These are phyloP conservation scores for Eubasilissa splendida DNA, from an alignment of 2,888 invertebrate genomes.

Conservation along the genomic window DNA sequence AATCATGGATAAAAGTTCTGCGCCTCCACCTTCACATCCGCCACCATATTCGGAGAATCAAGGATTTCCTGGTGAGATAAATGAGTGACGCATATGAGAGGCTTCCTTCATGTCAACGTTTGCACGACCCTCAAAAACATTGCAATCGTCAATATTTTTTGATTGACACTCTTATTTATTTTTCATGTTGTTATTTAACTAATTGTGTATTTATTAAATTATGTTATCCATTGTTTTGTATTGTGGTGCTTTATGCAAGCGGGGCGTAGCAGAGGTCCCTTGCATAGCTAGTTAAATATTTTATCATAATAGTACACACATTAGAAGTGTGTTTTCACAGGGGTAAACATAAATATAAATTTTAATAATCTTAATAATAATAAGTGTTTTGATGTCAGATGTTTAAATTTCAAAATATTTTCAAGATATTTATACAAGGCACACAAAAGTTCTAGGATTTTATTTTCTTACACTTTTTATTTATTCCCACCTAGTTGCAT, in stretches of 20 bases:
- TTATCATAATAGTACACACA: too few species aligned
- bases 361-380: too few species aligned
- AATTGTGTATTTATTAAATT: background rate
- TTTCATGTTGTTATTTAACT: background rate
- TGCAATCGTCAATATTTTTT: background rate
- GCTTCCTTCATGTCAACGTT: constrained; percentile 5
- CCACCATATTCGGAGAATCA: constrained; percentile 71
- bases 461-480: too few species aligned
- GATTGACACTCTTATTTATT: background rate
- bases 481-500: too few species aligned
- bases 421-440: too few species aligned
- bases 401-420: too few species aligned
- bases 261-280: background rate
- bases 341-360: too few species aligned
- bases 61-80: constrained; percentile 47
- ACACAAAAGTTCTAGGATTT: too few species aligned
- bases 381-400: too few species aligned
- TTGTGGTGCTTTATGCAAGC: background rate
- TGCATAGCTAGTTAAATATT: background rate
- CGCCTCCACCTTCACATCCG: constrained; percentile 62
- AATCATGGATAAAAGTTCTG: constrained; percentile 35
- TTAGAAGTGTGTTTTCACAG: too few species aligned
- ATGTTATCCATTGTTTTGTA: background rate
- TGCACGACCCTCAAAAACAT: background rate
- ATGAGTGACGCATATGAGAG: constrained; percentile 14